Evolutionary conservation across 2,797 vertebrate species (phyloP), one percentile per base, ranked within the genome.

Genomic region (Enteromius anoplus): DNA sequence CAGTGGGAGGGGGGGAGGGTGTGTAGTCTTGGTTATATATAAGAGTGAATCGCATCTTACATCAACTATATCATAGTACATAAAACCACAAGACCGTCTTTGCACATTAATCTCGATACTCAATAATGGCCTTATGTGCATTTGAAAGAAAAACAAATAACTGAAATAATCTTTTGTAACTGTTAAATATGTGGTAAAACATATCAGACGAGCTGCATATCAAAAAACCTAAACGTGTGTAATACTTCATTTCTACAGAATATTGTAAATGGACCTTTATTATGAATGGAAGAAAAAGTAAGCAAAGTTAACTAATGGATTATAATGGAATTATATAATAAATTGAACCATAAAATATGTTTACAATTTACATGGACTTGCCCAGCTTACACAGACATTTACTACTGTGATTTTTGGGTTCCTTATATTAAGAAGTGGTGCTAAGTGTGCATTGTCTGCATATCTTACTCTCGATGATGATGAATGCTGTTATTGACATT

Each of bases 291-390:
- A 65, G 62, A 84, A 65, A 84, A 85, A 78, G 58, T 60, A 85
- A 84, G 85, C 84, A 85, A 87, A 85, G 62, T 84, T 88, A 88
- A 78, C 82, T 84, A 86, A 87, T 86, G 80, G 75, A 83, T 85
- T 84, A 78, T 64, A 76, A 84, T 88, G 79, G 78, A 82, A 81
- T 75, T 85, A 85, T 84, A 82, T 87, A 55, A 89, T 87, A 89
- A 88, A 88, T 88, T 86, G 68, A 87, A 89, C 91, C 86, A 91
- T 92, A 75, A 89, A 86, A 90, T 86, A 92, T 91, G 91, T 90
- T 89, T 87, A 91, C 91, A 89, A 88, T 90, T 91, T 93, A 92
- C 86, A 84, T 82, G 88, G 91, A 89, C 91, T 75, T 78, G 80
- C 75, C 78, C 82, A 75, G 65, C 83, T 62, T 81, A 88, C 78